Conservation (phyloP, 1,140 invertebrate species). For the Colletes latitarsis region DNA sequence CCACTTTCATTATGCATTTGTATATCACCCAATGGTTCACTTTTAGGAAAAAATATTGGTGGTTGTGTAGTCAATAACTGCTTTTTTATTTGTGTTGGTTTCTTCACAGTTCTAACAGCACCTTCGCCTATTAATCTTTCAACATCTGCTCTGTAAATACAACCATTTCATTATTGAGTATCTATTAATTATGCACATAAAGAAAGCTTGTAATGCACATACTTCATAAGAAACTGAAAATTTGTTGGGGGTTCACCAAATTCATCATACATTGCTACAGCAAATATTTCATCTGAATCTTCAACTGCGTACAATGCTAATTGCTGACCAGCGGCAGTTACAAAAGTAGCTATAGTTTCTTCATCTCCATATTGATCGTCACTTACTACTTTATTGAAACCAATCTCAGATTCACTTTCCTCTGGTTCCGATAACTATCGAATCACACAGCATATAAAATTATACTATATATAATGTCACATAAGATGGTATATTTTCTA, state of each 20-base stretch:
- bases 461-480: not conserved
- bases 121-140: conserved; percentile 79
- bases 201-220: conserved; percentile 29
- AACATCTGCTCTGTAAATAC: conserved; percentile 73
- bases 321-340: conserved; percentile 77
- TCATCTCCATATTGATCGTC: conserved; percentile 67
- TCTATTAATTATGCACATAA: not conserved
- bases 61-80: conserved; percentile 68
- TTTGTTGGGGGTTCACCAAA: conserved; percentile 76
- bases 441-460: conserved; percentile 1
- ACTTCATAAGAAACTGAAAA: conserved; percentile 79
- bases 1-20: conserved; percentile 19
- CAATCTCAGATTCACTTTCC: conserved; percentile 17
- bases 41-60: conserved; percentile 51
- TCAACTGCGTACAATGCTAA: conserved; percentile 79
- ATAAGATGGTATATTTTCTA: not conserved
- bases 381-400: not conserved
- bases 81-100: conserved; percentile 74
- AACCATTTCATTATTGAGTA: conserved; percentile 33
- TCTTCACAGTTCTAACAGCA: conserved; percentile 78
- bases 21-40: conserved; percentile 2
- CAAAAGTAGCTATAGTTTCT: conserved; percentile 79
- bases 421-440: conserved; percentile 26
- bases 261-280: conserved; percentile 78
- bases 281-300: conserved; percentile 79